Percentiles rank a stretch among this genome's conserved stretches.
Conservation (phyloP, 2,797 vertebrate genomes). For the Urocyon cinereoargenteus region DNA sequence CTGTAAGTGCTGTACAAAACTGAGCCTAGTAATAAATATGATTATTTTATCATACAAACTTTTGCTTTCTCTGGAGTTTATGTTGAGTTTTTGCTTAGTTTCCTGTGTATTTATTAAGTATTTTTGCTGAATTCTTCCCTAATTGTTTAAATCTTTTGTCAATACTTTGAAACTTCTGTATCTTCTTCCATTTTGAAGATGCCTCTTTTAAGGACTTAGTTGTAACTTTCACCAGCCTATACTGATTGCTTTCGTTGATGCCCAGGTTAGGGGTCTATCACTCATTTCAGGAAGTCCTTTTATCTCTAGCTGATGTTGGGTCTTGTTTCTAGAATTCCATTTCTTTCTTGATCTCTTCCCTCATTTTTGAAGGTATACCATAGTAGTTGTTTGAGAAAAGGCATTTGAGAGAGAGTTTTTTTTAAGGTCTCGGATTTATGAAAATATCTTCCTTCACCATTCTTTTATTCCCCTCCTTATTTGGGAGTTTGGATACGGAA, state of each 20-base stretch:
- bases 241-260: neutral
- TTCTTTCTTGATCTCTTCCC: neutral
- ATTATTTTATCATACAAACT: neutral
- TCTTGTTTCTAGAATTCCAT: neutral
- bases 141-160: neutral
- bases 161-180: neutral
- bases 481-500: neutral
- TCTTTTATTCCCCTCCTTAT: neutral
- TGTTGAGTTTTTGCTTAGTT: slow-evolving; percentile 11
- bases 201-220: neutral
- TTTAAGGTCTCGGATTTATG: neutral
- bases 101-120: neutral
- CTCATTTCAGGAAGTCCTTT: neutral
- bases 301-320: neutral
- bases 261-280: neutral
- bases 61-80: neutral
- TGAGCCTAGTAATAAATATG: neutral
- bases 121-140: neutral
- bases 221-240: neutral
- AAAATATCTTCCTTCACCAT: neutral
- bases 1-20: neutral
- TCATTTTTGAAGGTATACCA: neutral
- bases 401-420: neutral
- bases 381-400: slow-evolving; percentile 4
- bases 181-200: slow-evolving; percentile 22